Conservation (phyloP, 2,113 vertebrate species). For the Campylomormyrus tamandua region DNA sequence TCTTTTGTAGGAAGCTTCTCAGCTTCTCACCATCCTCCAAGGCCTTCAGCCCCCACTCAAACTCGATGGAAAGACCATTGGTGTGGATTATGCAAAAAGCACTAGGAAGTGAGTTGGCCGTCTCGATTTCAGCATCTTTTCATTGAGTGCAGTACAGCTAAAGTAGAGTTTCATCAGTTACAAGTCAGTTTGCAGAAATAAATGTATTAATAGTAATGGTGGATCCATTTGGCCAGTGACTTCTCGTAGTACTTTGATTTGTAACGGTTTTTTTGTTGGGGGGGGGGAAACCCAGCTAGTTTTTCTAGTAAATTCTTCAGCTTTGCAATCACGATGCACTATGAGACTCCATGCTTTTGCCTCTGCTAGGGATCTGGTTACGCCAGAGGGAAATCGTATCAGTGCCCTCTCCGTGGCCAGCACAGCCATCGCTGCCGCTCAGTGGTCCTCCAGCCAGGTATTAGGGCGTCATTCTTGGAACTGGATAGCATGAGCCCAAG, state of each 20-base stretch:
- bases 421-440: conserved; percentile 94
- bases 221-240: not conserved
- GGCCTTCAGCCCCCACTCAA: conserved; percentile 90
- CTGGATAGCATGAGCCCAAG: not conserved
- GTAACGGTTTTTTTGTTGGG: not conserved
- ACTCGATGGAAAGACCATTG: conserved; percentile 95
- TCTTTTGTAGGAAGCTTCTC: conserved; percentile 84
- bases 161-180: not conserved
- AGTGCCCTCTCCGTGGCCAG: conserved; percentile 96
- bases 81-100: conserved; percentile 97
- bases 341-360: not conserved
- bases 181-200: not conserved
- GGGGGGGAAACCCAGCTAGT: not conserved
- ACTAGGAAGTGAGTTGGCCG: conserved; percentile 85
- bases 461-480: not conserved
- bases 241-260: not conserved
- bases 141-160: not conserved
- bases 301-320: not conserved
- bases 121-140: not conserved
- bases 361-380: conserved; percentile 75
- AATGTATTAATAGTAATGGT: not conserved
- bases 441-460: conserved; percentile 98
- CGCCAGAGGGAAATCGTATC: conserved; percentile 89
- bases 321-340: not conserved
- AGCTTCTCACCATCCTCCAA: conserved; percentile 89